Conservation (phyloP, 2,797 vertebrate species). For the Chaetophractus vellerosus region DNA sequence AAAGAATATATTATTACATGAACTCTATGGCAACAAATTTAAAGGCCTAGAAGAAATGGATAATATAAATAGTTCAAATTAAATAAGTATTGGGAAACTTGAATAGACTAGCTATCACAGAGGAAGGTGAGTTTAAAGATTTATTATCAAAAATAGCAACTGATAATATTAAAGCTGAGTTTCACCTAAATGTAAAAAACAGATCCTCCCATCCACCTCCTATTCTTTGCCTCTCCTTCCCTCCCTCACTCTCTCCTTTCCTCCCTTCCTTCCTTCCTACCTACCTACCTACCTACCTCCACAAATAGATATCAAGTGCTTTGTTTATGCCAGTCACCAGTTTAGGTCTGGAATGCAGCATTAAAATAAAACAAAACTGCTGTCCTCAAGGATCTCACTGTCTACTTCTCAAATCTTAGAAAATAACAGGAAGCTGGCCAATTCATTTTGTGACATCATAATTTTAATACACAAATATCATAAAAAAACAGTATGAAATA, state of each 20-base stretch:
- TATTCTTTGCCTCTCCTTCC: background rate
- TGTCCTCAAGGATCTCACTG: background rate
- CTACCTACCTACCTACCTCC: background rate
- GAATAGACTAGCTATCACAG: background rate
- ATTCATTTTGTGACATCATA: background rate
- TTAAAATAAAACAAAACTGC: background rate
- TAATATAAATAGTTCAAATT: background rate
- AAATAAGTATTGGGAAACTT: background rate
- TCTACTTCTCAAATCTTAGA: background rate
- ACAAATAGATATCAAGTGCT: background rate
- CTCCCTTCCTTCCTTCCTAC: background rate
- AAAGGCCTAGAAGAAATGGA: background rate
- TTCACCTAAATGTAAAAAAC: background rate
- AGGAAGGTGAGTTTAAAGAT: background rate
- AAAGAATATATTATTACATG: background rate
- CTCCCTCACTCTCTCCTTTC: no score
- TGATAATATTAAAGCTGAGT: background rate
- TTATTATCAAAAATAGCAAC: constrained; percentile 38
- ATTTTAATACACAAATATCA: background rate
- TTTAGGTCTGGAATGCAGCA: background rate
- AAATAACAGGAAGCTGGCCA: background rate
- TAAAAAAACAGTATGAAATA: background rate
- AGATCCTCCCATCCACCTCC: background rate
- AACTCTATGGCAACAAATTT: background rate
- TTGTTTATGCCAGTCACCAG: background rate